Evolutionary conservation across 30 jellyfish, hydroid and myxozoan genomes (phyloP).

Genomic region (Aurelia aurita complex sp. Pacific): DNA sequence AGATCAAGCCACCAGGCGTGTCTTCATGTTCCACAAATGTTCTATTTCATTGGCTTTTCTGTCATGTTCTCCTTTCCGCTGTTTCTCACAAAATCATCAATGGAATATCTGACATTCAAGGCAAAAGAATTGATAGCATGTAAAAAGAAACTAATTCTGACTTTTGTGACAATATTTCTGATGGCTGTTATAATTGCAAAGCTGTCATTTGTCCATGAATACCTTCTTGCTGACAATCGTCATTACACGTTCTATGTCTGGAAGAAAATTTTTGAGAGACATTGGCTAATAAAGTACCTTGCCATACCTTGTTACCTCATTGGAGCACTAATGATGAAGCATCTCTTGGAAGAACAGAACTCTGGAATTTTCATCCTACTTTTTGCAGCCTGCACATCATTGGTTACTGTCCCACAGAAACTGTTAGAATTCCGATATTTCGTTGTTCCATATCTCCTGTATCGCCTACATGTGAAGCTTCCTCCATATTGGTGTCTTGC

Average conservation of each 20-base stretch:
- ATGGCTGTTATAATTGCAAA: constrained; percentile 18
- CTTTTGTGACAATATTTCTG: background rate
- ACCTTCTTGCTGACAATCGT: constrained; percentile 93
- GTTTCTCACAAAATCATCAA: constrained; percentile 29
- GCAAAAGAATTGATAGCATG: constrained; percentile 12
- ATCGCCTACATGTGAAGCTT: constrained; percentile 56
- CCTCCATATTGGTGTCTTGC: constrained; percentile 47
- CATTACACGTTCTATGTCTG: constrained; percentile 93
- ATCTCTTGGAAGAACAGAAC: constrained; percentile 11
- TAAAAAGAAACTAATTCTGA: background rate
- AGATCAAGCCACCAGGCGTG: constrained; percentile 92
- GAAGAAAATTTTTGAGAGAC: constrained; percentile 75
- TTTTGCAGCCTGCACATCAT: constrained; percentile 20
- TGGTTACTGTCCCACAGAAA: constrained; percentile 93
- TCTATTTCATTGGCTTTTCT: constrained; percentile 78
- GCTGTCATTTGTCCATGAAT: constrained; percentile 80
- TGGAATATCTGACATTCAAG: background rate
- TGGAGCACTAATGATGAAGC: constrained; percentile 28
- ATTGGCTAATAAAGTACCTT: constrained; percentile 64
- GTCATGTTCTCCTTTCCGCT: constrained; percentile 60
- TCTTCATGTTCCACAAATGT: constrained; percentile 79
- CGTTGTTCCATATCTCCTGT: constrained; percentile 79
- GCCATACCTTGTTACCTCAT: constrained; percentile 68
- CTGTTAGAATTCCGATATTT: constrained; percentile 89
- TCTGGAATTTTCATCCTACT: constrained; percentile 60